Percentiles rank a stretch among this genome's conserved stretches.
Conservation (phyloP, 1,140 invertebrate species). For the Rhyacophila brunnea region DNA sequence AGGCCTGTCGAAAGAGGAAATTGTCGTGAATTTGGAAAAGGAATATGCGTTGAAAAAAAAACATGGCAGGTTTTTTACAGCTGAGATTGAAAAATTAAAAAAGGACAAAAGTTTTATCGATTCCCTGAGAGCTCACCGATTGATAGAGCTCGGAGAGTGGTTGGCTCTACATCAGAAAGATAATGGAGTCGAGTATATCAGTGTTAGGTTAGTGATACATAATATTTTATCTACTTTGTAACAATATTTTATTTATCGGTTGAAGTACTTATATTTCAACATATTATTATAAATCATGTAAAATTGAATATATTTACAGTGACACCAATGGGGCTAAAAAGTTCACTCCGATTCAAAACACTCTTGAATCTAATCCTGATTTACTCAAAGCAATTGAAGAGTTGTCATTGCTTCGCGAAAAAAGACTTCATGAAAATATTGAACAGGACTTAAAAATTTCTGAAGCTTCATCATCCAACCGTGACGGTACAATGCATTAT, state of each 20-base stretch:
- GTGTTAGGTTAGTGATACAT: conserved; percentile 12
- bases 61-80: not conserved
- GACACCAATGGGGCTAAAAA: conserved; percentile 3
- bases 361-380: conserved; percentile 19
- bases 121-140: conserved; percentile 40
- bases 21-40: conserved; percentile 1
- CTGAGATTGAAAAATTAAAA: conserved; percentile 16
- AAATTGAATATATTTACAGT: conserved; percentile 5
- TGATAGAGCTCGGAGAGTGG: conserved; percentile 38
- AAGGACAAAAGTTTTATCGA: conserved; percentile 28
- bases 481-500: not conserved
- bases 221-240: no score
- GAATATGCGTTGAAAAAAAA: conserved; percentile 10
- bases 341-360: conserved; percentile 22
- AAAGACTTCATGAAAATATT: conserved; percentile 17
- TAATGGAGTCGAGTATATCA: conserved; percentile 35
- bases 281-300: no score
- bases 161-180: conserved; percentile 36
- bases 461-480: no score
- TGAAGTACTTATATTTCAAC: no score
- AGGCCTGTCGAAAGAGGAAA: conserved; percentile 1
- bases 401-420: conserved; percentile 26
- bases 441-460: conserved; percentile 6
- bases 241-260: no score
- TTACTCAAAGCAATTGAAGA: conserved; percentile 25